phyloP scores from a whole-genome alignment of 2,113 vertebrate genomes.

The Trinectes maculatus region DNA sequence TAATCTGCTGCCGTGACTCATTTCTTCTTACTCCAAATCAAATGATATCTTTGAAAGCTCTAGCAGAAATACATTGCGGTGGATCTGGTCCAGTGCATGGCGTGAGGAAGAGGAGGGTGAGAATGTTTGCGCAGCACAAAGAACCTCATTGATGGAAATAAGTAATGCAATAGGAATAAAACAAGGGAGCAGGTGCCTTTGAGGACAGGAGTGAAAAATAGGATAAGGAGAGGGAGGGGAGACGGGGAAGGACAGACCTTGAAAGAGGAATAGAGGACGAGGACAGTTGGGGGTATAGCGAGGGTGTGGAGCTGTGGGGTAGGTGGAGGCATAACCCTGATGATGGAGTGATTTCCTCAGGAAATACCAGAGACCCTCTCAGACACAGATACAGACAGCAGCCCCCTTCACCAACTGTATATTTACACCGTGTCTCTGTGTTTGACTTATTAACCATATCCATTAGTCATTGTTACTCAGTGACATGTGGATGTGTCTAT shows the following conservation, averaged over 20 bases:
- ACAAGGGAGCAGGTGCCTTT: background rate
- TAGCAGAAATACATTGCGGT: slow-evolving; percentile 8
- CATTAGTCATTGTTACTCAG: too few relatives aligned
- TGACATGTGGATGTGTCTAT: too few relatives aligned
- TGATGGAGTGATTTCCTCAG: slow-evolving; percentile 55
- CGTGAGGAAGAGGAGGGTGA: slow-evolving; percentile 20
- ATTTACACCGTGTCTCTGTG: background rate
- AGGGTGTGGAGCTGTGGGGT: background rate
- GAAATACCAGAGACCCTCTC: slow-evolving; percentile 63
- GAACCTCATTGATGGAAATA: background rate
- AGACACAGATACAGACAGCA: slow-evolving; percentile 28
- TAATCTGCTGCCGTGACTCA: slow-evolving; percentile 23
- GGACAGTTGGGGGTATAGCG: background rate
- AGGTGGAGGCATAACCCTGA: slow-evolving; percentile 16
- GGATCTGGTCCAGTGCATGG: slow-evolving; percentile 6
- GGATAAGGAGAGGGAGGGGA: background rate
- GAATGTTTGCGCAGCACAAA: background rate
- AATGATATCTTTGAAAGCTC: slow-evolving; percentile 14
- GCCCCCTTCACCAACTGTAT: slow-evolving; percentile 10
- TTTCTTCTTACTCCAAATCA: slow-evolving; percentile 28
- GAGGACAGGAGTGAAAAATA: background rate
- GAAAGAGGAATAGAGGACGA: background rate
- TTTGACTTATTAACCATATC: background rate
- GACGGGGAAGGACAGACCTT: background rate
- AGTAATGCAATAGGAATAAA: background rate